Conservation (phyloP, 2,888 invertebrate genomes). For the Anarsia innoxiella region DNA sequence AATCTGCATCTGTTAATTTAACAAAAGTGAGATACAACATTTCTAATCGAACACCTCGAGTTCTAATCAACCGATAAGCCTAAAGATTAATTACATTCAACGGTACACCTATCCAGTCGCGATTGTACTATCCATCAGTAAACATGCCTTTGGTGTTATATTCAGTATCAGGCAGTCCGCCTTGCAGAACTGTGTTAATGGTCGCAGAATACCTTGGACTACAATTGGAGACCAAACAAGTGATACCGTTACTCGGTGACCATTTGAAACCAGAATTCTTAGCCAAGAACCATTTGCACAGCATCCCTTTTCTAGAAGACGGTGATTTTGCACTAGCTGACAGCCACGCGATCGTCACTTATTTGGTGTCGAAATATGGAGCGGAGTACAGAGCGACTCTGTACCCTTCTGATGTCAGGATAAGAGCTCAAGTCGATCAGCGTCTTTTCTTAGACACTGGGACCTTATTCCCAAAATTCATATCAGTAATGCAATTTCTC, state of each 20-base stretch:
- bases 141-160: constrained; percentile 32
- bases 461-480: constrained; percentile 24
- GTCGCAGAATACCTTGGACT: constrained; percentile 30
- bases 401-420: constrained; percentile 32
- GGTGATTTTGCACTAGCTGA: constrained; percentile 34
- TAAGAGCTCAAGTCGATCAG: constrained; percentile 32
- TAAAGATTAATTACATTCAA: too few relatives aligned
- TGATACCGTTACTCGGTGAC: constrained; percentile 24
- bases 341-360: constrained; percentile 40
- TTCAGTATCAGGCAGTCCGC: constrained; percentile 31
- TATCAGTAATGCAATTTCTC: constrained; percentile 14
- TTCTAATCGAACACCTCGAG: too few relatives aligned
- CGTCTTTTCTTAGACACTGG: constrained; percentile 33
- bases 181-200: constrained; percentile 33
- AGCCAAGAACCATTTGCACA: constrained; percentile 35
- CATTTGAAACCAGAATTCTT: constrained; percentile 29
- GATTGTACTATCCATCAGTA: not conserved
- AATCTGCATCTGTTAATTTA: too few relatives aligned
- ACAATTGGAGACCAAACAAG: constrained; percentile 23
- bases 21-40: too few relatives aligned
- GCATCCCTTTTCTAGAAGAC: constrained; percentile 38
- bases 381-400: constrained; percentile 27
- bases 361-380: constrained; percentile 40
- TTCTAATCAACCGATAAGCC: too few relatives aligned
- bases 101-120: too few relatives aligned